Base-by-base conservation (phyloP, 2,888 invertebrate species). In the Ethmia dodecea region DNA sequence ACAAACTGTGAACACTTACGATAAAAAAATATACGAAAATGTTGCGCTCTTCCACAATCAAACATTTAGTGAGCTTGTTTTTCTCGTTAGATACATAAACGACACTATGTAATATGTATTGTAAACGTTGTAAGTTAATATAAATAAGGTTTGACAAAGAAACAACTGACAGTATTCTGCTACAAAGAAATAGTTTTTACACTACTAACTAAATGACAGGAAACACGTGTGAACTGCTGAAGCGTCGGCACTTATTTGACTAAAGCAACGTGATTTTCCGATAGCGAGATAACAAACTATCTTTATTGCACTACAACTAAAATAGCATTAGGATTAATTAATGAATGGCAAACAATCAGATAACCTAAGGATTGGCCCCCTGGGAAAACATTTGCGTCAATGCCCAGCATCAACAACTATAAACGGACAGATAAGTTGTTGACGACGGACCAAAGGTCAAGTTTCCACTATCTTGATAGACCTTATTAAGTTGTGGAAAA, bases 371-470 rank as follows among this genome's bases (percentile, higher is more conserved):
- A 60, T 51, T 57, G 57, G 57, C 58, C 60, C 59, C 60, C 49
- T 48, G 45, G 55, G 48, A 14, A 60, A 52, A 49, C 45, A 66
- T 56, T 68, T 81, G 67, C 81, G 78, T 81, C 81, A 81, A 64
- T 64, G 56, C 49, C 63, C 47, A 57, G 58, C 39, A 58, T n/a
- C n/a, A n/a, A n/a, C n/a, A n/a, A n/a, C n/a, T n/a, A n/a, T n/a
- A n/a, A n/a, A n/a, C 40, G 37, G 54, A 55, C 59, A 49, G 45
- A 55, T 47, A 49, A 44, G 40, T 61, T 75, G 64, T 69, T 73
- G 65, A 72, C 52, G 48, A 53, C 42, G 37, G 45, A 35, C 38
- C 39, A 40, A 38, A 50, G 73, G 65, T 72, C 65, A 72, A 63
- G 67, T 69, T 68, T 64, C 63, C 56, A 66, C 65, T 70, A 64